Conservation (phyloP, 2,797 vertebrate species). For the Rhynchotus rufescens region DNA sequence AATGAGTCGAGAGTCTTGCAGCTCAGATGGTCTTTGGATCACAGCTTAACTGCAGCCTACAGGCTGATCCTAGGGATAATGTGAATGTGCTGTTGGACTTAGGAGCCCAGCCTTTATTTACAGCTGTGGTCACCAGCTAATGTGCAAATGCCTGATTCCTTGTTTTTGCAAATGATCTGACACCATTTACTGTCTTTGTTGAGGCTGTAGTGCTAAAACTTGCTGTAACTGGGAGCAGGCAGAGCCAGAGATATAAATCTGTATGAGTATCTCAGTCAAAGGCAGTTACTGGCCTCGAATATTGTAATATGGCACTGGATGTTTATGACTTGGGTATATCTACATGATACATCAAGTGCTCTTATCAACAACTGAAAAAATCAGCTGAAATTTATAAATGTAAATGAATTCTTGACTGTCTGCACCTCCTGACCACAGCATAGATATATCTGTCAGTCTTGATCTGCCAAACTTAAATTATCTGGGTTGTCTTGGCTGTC, state of each 20-base stretch:
- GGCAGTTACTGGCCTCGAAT: not conserved
- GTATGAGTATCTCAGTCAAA: not conserved
- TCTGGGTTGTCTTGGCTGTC: not conserved
- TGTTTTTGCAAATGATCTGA: not conserved
- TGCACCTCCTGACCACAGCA: not conserved
- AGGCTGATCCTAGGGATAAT: not conserved
- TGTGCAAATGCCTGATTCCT: not conserved
- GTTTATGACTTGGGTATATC: not conserved
- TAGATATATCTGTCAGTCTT: not conserved
- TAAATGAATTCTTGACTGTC: not conserved
- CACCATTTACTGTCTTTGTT: not conserved
- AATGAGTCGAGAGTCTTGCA: not conserved
- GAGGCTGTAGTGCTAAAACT: not conserved
- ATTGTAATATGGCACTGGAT: not conserved
- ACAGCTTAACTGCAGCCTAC: not conserved
- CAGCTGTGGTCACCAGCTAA: not conserved
- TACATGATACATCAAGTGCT: not conserved
- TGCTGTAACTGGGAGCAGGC: not conserved
- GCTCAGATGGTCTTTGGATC: not conserved
- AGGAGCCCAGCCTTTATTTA: not conserved
- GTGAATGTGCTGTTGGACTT: not conserved
- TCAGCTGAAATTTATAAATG: rapidly evolving
- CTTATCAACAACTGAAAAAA: not conserved
- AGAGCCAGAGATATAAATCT: not conserved
- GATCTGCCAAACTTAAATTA: not conserved